Evolutionary conservation across 2,113 vertebrate species (phyloP).

Genomic region (Stegostoma tigrinum): DNA sequence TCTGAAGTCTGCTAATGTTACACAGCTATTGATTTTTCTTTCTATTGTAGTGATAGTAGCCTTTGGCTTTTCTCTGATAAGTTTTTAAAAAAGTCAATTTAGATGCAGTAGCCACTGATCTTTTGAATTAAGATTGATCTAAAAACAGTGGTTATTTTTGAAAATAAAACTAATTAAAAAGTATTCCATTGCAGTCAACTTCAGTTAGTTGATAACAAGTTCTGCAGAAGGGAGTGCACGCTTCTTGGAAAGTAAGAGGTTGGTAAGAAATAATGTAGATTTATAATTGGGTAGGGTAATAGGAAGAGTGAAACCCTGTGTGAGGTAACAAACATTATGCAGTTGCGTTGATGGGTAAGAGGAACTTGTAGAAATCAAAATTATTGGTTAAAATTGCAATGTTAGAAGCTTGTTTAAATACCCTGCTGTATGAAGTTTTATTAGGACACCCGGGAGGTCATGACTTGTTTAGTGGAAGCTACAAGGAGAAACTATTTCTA

Average conservation of each 20-base stretch:
- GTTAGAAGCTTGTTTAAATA: neutral
- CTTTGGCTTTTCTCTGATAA: neutral
- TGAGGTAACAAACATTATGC: neutral
- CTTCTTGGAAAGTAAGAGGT: neutral
- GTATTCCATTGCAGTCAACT: neutral
- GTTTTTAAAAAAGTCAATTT: neutral
- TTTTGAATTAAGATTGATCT: slow-evolving; percentile 3
- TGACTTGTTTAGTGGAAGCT: neutral
- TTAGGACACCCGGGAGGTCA: neutral
- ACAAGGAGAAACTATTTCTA: neutral
- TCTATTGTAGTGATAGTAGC: neutral
- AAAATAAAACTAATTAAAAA: slow-evolving; percentile 17
- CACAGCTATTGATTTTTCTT: neutral
- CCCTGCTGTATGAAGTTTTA: neutral
- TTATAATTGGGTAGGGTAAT: neutral
- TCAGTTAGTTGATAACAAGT: neutral
- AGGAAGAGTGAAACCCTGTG: neutral
- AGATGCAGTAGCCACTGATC: neutral
- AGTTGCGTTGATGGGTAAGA: neutral
- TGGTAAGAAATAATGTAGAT: neutral
- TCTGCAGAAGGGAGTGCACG: neutral
- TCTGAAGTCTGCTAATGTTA: neutral
- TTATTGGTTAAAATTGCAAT: neutral
- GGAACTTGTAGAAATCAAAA: neutral
- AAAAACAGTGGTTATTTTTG: neutral